Percentiles rank a stretch among this genome's conserved stretches.
Conservation (phyloP, 2,797 vertebrate genomes). For the Chrysolophus pictus region DNA sequence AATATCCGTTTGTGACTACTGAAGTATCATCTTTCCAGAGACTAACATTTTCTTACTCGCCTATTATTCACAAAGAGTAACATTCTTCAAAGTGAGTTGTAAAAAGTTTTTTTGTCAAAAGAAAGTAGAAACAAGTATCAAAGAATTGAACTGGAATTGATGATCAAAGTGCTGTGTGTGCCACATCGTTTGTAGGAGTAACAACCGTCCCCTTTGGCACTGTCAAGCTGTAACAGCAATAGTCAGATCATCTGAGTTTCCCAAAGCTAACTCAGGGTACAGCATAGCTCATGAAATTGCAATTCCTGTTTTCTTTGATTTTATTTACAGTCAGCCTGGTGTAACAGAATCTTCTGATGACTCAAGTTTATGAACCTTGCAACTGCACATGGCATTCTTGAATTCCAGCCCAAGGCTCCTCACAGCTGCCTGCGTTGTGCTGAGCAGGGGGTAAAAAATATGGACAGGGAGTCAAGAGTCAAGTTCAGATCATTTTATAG, state of each 20-base stretch:
- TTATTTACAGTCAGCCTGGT: conserved; percentile 17
- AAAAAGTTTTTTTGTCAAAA: background rate
- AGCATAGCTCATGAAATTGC: conserved; percentile 8
- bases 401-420: background rate
- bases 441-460: background rate
- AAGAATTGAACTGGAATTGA: background rate
- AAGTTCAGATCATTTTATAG: background rate
- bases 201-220: background rate
- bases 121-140: background rate
- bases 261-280: background rate
- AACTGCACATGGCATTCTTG: background rate
- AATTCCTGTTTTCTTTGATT: conserved; percentile 34
- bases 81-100: background rate
- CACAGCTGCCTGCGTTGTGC: background rate
- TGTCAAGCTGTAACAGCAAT: background rate
- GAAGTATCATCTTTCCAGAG: background rate
- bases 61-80: background rate
- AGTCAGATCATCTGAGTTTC: background rate
- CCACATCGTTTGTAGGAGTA: background rate
- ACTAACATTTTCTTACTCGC: background rate
- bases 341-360: background rate
- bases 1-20: background rate
- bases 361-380: background rate
- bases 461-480: background rate
- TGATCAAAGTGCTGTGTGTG: background rate